A percentile compares a stretch with the other conserved stretches of the same genome.
phyloP scores from a whole-genome alignment of 1,140 invertebrate genomes.

The Zaprionus africanus region DNA sequence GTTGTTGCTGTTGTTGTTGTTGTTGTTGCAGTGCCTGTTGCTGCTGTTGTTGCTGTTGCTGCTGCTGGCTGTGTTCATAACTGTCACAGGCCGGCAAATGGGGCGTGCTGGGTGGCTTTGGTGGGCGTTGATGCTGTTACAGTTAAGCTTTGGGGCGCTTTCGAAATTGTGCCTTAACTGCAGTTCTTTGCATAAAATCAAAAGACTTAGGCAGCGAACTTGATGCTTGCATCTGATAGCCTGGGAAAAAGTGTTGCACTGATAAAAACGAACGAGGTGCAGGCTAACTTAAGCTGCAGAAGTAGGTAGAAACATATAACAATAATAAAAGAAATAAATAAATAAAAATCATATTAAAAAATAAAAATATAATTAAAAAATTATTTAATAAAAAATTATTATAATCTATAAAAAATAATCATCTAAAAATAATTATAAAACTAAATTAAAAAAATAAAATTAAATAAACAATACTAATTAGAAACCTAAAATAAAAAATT shows the following conservation, averaged over 20 bases:
- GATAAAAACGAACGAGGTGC: background rate
- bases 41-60: constrained; percentile 14
- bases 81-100: constrained; percentile 70
- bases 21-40: background rate
- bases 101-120: constrained; percentile 66
- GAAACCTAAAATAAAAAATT: no score
- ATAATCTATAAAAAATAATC: background rate
- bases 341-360: background rate
- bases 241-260: constrained; percentile 11
- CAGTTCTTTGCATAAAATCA: constrained; percentile 31
- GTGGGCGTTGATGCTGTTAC: constrained; percentile 37
- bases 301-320: background rate
- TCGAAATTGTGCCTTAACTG: constrained; percentile 3
- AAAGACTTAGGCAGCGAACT: constrained; percentile 63
- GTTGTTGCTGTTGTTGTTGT: constrained; percentile 2
- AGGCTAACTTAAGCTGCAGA: no score
- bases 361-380: background rate
- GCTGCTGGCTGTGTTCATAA: constrained; percentile 54
- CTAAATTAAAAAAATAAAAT: no score
- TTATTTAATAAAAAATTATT: background rate
- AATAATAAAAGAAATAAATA: background rate
- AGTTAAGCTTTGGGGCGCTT: constrained; percentile 34
- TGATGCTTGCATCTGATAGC: constrained; percentile 9
- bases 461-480: no score
- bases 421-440: no score